Percentiles rank a stretch among this genome's conserved stretches.
Conservation (phyloP, 2,113 vertebrate species). For the Danionella cerebrum region DNA sequence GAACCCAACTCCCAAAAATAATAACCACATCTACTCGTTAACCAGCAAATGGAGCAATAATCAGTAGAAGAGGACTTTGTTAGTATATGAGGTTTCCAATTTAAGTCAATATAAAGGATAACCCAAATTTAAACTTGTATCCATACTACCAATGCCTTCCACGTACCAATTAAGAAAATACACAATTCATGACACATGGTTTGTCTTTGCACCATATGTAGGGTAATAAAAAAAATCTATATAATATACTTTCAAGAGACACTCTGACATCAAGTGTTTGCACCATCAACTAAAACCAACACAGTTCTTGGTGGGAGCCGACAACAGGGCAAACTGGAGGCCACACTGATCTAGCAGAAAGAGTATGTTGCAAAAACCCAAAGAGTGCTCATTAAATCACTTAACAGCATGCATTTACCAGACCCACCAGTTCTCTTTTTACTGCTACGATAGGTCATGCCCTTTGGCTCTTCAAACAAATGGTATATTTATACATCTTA, state of each 20-base stretch:
- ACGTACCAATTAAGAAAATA: too few relatives aligned
- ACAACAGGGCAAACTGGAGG: slow-evolving; percentile 9
- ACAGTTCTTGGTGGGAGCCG: slow-evolving; percentile 12
- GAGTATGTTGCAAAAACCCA: slow-evolving; percentile 13
- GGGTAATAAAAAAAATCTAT: neutral
- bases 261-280: neutral
- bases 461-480: neutral
- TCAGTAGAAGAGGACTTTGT: too few relatives aligned
- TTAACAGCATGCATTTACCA: slow-evolving; percentile 4
- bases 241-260: neutral
- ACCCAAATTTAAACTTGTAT: too few relatives aligned
- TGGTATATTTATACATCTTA: neutral
- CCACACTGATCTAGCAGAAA: slow-evolving; percentile 10
- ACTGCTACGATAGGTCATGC: neutral
- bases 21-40: too few relatives aligned
- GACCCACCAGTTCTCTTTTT: neutral
- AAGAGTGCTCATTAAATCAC: slow-evolving; percentile 25
- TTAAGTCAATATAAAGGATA: too few relatives aligned
- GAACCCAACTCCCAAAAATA: too few relatives aligned
- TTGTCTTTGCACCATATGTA: too few relatives aligned
- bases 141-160: too few relatives aligned
- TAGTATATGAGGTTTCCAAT: too few relatives aligned
- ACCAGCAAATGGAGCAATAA: too few relatives aligned
- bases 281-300: neutral
- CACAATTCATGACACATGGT: too few relatives aligned